Evolutionary conservation across 2,888 invertebrate species (phyloP), one percentile per base, ranked within the genome.

Genomic region (Troides helena): DNA sequence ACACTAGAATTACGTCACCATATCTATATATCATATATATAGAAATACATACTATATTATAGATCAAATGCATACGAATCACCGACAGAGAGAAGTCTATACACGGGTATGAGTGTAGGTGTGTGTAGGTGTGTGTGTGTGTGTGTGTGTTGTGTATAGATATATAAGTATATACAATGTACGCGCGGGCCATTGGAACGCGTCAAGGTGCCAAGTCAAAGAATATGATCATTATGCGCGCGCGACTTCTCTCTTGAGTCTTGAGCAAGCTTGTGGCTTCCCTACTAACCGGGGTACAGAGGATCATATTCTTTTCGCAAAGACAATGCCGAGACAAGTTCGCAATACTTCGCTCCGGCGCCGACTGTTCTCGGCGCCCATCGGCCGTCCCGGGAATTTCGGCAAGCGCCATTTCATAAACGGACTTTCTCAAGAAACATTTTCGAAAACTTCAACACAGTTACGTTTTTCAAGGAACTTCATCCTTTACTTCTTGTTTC

Each of bases 401-500:
- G 85, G 87, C 87, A 80, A 85, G 81, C 85, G 87, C 88, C 87
- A 81, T 86, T 90, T 88, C 85, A 83, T 39, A 88, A 87, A 88
- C 78, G 30, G 83, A 83, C 85, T 84, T 89, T 91, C 91, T 90
- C 87, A 89, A 85, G 85, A 89, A 90, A 92, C 83, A 90, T 90
- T 91, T 92, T 90, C 90, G 53, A 89, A 91, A 88, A 92, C 92
- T 93, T 92, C 91, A 90, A 92, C 86, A 90, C 87, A 92, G 89
- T 87, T 89, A 91, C 85, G 39, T 89, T 91, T 69, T 92, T 92
- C 92, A 92, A 92, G 91, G 92, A 92, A 94, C 94, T 94, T 95
- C 95, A 95, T 95, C 95, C 95, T 95, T 95, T 94, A 95, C 95
- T 95, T 95, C 95, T 95, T 95, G 95, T 95, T 95, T 95, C 95